Percentiles rank a stretch among this genome's conserved stretches.
Conservation (phyloP, 2,888 invertebrate species). For the Drosophila conformis region DNA sequence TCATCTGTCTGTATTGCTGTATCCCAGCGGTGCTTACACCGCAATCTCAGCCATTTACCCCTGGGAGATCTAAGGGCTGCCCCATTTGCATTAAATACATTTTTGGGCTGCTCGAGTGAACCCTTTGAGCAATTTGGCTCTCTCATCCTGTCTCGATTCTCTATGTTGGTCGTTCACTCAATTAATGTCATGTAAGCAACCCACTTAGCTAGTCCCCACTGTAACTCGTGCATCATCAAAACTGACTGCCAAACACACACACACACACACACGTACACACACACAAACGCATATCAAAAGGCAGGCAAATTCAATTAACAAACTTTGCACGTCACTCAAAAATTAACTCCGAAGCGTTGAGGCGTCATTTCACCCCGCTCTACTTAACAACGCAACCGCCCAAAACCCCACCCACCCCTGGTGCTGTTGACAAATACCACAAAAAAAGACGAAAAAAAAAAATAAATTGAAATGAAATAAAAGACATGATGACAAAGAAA, state of each 20-base stretch:
- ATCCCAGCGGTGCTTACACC: conserved; percentile 57
- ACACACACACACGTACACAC: conserved; percentile 18
- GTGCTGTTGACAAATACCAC: conserved; percentile 65
- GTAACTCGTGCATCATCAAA: conserved; percentile 64
- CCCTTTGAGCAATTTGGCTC: conserved; percentile 56
- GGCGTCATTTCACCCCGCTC: conserved; percentile 44
- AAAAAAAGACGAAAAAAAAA: conserved; percentile 29
- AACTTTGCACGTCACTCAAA: conserved; percentile 79
- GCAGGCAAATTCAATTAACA: conserved; percentile 78
- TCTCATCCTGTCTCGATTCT: not conserved
- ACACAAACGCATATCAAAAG: conserved; percentile 48
- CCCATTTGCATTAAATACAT: conserved; percentile 72
- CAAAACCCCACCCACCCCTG: not conserved
- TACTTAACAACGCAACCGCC: conserved; percentile 3
- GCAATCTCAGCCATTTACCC: conserved; percentile 70
- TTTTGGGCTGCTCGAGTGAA: conserved; percentile 41
- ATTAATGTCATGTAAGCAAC: conserved; percentile 81
- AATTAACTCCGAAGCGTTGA: conserved; percentile 74
- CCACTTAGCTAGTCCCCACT: conserved; percentile 77
- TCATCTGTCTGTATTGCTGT: conserved; percentile 22
- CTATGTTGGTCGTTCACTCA: conserved; percentile 54
- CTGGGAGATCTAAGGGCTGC: conserved; percentile 51
- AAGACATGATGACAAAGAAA: conserved; percentile 50
- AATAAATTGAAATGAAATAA: conserved; percentile 15
- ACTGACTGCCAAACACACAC: conserved; percentile 42